These are phyloP conservation scores for Synaphobranchus kaupii DNA, from an alignment of 2,797 vertebrate species.

Conservation along the genomic window DNA sequence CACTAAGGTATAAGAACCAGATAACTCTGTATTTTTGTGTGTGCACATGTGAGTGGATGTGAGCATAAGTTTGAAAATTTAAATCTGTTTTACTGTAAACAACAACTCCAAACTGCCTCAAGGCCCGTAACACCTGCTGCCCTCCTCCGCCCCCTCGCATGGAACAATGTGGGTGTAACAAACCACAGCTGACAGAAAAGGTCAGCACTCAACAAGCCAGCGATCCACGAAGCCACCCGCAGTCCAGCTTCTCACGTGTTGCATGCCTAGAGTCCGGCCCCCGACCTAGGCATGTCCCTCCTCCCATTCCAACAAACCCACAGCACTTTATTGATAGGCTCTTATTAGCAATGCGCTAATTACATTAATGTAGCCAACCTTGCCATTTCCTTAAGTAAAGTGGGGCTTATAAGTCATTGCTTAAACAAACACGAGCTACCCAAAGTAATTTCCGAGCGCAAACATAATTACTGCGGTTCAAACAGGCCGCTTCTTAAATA, in stretches of 20 bases:
- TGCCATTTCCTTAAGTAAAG: neutral
- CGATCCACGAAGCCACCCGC: conserved; percentile 43
- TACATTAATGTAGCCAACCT: neutral
- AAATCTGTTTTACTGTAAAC: neutral
- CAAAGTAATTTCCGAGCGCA: conserved; percentile 6
- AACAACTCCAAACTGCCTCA: neutral
- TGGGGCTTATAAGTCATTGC: neutral
- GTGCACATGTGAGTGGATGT: neutral
- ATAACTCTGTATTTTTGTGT: neutral
- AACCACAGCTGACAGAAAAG: conserved; percentile 48
- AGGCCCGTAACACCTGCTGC: neutral
- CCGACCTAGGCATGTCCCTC: neutral
- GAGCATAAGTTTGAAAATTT: neutral
- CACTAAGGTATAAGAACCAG: neutral
- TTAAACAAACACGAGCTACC: conserved; percentile 1
- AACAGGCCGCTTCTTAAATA: conserved; percentile 10
- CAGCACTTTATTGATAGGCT: neutral
- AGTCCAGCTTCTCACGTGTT: neutral
- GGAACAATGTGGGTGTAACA: neutral
- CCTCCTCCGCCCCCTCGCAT: neutral
- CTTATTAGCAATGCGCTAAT: conserved; percentile 21
- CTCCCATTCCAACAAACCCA: neutral
- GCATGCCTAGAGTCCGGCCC: neutral
- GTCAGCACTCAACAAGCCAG: conserved; percentile 44
- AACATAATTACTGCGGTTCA: conserved; percentile 12